Evolutionary conservation across 1,140 invertebrate species (phyloP).

Genomic region (Magallana ariakensis): DNA sequence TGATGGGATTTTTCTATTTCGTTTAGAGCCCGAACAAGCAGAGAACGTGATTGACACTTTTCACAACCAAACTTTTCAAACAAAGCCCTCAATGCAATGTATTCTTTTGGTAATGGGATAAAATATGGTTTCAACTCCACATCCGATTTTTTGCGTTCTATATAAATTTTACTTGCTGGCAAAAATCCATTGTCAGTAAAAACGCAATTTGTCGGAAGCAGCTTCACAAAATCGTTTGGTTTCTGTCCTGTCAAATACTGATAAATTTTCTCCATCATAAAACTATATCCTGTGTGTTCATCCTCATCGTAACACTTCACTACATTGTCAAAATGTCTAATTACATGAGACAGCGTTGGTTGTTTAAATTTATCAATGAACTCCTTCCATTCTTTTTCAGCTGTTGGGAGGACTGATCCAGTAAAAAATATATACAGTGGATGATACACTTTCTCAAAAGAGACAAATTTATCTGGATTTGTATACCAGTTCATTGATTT

Average conservation of each 20-base stretch:
- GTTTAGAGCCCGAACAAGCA: neutral
- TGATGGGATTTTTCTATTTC: neutral
- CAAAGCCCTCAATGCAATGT: neutral
- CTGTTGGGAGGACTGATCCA: neutral
- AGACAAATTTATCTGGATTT: neutral
- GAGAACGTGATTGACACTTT: neutral
- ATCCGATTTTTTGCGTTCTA: neutral
- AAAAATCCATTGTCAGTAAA: neutral
- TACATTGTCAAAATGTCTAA: neutral
- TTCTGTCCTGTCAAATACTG: neutral
- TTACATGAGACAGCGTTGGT: neutral
- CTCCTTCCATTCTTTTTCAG: neutral
- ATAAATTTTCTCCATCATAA: neutral
- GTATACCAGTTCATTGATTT: neutral
- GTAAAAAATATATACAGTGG: neutral
- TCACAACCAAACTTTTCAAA: neutral
- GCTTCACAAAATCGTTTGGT: no score
- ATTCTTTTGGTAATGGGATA: neutral
- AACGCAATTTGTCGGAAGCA: neutral
- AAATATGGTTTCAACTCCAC: neutral
- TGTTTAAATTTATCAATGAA: neutral
- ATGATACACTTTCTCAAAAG: neutral
- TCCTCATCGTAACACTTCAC: neutral
- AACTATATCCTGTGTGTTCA: neutral
- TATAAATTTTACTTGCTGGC: neutral